phyloP scores from a whole-genome alignment of 2,113 vertebrate genomes.

The Perognathus longimembris region DNA sequence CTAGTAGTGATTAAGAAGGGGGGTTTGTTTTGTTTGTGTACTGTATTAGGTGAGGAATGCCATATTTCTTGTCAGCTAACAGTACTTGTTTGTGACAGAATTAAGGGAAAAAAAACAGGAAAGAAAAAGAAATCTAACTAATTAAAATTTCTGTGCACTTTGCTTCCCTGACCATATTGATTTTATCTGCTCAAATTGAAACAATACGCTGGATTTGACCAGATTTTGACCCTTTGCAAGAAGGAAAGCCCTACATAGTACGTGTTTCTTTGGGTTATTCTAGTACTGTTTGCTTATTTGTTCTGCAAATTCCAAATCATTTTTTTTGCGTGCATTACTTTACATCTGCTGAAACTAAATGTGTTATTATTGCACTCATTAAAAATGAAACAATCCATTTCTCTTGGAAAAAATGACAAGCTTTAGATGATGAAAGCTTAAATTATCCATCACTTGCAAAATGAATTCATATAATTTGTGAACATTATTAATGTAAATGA shows the following conservation, averaged over 20 bases:
- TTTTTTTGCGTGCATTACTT: conserved; percentile 93
- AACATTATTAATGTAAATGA: conserved; percentile 95
- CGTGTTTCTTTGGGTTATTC: conserved; percentile 88
- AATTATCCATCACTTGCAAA: conserved; percentile 96
- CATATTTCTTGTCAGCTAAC: conserved; percentile 88
- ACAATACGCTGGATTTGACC: conserved; percentile 89
- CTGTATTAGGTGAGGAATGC: conserved; percentile 88
- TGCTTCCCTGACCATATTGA: conserved; percentile 90
- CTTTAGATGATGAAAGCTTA: conserved; percentile 97
- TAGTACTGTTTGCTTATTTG: conserved; percentile 89
- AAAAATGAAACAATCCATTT: conserved; percentile 98
- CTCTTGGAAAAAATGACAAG: conserved; percentile 94
- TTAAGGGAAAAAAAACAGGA: conserved; percentile 73
- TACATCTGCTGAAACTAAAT: conserved; percentile 93
- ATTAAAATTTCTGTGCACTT: conserved; percentile 92
- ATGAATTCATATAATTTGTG: conserved; percentile 94
- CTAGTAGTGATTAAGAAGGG: conserved; percentile 88
- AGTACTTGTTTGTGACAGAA: conserved; percentile 87
- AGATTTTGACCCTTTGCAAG: conserved; percentile 87
- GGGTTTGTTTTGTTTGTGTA: conserved; percentile 87
- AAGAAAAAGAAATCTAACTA: conserved; percentile 85
- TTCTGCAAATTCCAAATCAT: conserved; percentile 93
- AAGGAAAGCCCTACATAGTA: conserved; percentile 89
- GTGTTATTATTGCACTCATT: conserved; percentile 96
- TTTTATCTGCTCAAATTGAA: conserved; percentile 92